Evolutionary conservation across 2,113 vertebrate genomes (phyloP), one percentile per base, ranked within the genome.

Genomic region (Oreocharis arfaki): DNA sequence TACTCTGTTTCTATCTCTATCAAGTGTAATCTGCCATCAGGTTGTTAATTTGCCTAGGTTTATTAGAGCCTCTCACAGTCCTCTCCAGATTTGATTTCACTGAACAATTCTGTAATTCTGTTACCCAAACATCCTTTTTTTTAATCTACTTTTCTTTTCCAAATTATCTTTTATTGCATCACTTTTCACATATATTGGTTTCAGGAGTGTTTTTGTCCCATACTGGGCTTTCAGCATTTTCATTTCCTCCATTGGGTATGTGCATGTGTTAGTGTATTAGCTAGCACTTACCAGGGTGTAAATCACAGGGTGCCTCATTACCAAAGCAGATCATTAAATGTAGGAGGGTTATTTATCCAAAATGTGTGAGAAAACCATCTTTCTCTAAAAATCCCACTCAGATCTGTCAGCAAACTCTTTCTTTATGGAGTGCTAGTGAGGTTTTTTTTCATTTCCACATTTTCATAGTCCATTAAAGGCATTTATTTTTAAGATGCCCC

Each of bases 11-110:
- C 69, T 95, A 33, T 63, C 68, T 75, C 28, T 78, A 82, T 78
- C 44, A 82, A 56, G 49, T 30, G 44, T 60, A 84, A 87, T 87
- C 56, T 95, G 60, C 76, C n/a, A 78, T 76, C 69, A 84, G 56
- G 52, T 89, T 89, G 41, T 90, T 93, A 87, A 95, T 92, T 92
- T 81, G 24, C 52, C 50, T 71, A 26, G 44, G 52, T 91, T 89
- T 92, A 50, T 71, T 84, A 84, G 8, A 78, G 19, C 19, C 35
- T 84, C 11, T 95, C 59, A 78, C 30, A 70, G 47, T 70, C 27
- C 26, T 89, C 44, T 92, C 35, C n/a, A 82, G 69, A 30, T 82
- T 35, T 89, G 10, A 82, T 92, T 89, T 94, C 56, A 44, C 32
- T 11, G 28, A 91, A 79, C 5, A 68, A 24, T 75, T 75, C 60